Base-by-base conservation (phyloP, 2,888 invertebrate genomes). In the Mechanitis mazaeus region DNA sequence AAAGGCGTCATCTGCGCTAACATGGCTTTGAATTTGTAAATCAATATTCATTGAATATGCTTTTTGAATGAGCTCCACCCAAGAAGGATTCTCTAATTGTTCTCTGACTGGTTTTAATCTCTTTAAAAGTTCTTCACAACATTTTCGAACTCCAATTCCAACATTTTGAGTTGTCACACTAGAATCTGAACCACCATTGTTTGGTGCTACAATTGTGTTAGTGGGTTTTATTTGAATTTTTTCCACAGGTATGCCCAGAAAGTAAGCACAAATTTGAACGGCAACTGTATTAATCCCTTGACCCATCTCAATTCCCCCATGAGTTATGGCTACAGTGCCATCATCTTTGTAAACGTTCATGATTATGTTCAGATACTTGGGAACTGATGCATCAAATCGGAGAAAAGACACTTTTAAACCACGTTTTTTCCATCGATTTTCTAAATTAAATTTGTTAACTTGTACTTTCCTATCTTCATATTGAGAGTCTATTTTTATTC, bases 271-370 rank as follows among this genome's bases (percentile, higher is more conserved):
- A 0, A 94, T 92, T 87, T 95, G 95, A 2, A 93, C 91, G 0
- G 91, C 93, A 90, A 95, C 95, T 0, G 95, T 95, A 67, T 95
- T 94, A 57, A 95, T 90, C 5, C 95, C 95, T 87, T 95, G 95
- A 0, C 95, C 95, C 77, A 93, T 91, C 85, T 94, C 94, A 59
- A 92, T 82, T 3, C 93, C 93, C 11, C 92, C 93, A 69, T 94
- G 94, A 1, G 91, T 83, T 20, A 95, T 85, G 1, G 91, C 87
- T 0, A 95, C 93, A 1, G 92, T 91, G 2, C 93, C 94, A 76
- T 94, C 93, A 0, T 90, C 86, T 46, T 92, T 92, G 73, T 92
- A 94, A n/a, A 95, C 91, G 0, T 92, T 90, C 42, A 94, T 82
- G 90, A 60, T 87, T 77, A 58, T 90, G 78, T 67, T 85, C 2